phyloP scores from a whole-genome alignment of 1,140 invertebrate species.

The Aporrectodea caliginosa region DNA sequence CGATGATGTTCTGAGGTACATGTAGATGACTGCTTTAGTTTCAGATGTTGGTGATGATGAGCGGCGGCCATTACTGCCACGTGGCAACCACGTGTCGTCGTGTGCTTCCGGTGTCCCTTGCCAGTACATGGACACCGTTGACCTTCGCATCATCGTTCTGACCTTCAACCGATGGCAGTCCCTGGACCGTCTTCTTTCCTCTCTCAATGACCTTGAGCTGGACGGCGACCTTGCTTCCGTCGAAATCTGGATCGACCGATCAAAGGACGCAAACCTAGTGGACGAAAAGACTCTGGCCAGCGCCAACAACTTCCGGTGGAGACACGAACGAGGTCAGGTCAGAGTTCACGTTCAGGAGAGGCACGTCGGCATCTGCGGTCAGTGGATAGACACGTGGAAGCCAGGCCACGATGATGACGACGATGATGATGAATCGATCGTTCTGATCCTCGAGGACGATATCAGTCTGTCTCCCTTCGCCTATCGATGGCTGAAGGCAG shows the following conservation, averaged over 20 bases:
- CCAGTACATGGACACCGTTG: slow-evolving; percentile 9
- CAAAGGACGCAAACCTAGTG: not conserved
- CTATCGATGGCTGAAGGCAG: slow-evolving; percentile 42
- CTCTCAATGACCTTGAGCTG: slow-evolving; percentile 25
- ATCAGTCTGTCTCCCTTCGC: slow-evolving; percentile 42
- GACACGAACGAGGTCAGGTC: slow-evolving; percentile 32
- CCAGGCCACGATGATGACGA: slow-evolving; percentile 9
- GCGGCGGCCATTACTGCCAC: no score
- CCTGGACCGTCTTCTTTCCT: not conserved
- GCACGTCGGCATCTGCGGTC: slow-evolving; percentile 45
- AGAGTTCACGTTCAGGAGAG: slow-evolving; percentile 37
- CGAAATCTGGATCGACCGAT: slow-evolving; percentile 31
- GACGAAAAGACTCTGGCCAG: slow-evolving; percentile 11
- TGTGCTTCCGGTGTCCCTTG: no score
- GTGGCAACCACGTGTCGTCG: no score
- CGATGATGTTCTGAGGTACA: no score
- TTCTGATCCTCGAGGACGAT: slow-evolving; percentile 46
- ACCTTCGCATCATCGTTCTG: slow-evolving; percentile 37
- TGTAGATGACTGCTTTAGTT: no score
- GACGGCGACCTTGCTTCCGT: slow-evolving; percentile 29
- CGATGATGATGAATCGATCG: slow-evolving; percentile 38
- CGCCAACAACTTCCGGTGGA: slow-evolving; percentile 15
- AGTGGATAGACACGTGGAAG: slow-evolving; percentile 47
- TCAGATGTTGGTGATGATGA: no score
- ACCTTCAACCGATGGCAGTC: slow-evolving; percentile 13